Evolutionary conservation across 35 echinoderm and acorn worm genomes (phyloP), one percentile per base, ranked within the genome.

Genomic region (Hemicentrotus pulcherrimus): DNA sequence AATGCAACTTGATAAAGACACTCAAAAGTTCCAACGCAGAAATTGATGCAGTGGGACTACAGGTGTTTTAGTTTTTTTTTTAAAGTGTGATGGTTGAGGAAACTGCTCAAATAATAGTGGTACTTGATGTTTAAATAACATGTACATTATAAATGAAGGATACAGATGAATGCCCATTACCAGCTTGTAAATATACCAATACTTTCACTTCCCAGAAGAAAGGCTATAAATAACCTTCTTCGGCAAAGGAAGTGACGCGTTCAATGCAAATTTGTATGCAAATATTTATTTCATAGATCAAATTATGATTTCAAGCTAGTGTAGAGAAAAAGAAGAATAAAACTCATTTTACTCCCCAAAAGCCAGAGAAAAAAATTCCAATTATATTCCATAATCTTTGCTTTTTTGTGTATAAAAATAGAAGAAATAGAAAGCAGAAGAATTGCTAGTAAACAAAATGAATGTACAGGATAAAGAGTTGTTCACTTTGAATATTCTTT

Each of bases 41-140:
- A n/a, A 78, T 78, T n/a, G 28, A 78, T 78, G 65, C 65, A 78
- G 65, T 78, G 65, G 65, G 65, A 78, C 65, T 78, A 78, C 65
- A n/a, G 65, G 65, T 78, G 19, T 78, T 78, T 78, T 78, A n/a
- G 22, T n/a, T 78, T 18, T 15, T n/a, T 78, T 18, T 78, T 28
- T 28, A 7, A n/a, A 7, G 65, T 22, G 65, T 78, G 28, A 78
- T 28, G 65, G 28, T 28, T 78, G 65, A n/a, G 65, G 18, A 78
- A 78, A 78, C 65, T 78, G 28, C 65, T 78, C 6, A 78, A 78
- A 78, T 78, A 78, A 78, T 78, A 78, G 19, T 7, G 22, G 65
- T 22, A 78, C 7, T 55, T 55, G 10, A 55, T 14, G 50, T 15
- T 55, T 55, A 55, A 78, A 78, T 78, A 78, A n/a, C 65, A 78